Base-by-base conservation (phyloP, 2,888 invertebrate species). In the Cyclophora punctaria region DNA sequence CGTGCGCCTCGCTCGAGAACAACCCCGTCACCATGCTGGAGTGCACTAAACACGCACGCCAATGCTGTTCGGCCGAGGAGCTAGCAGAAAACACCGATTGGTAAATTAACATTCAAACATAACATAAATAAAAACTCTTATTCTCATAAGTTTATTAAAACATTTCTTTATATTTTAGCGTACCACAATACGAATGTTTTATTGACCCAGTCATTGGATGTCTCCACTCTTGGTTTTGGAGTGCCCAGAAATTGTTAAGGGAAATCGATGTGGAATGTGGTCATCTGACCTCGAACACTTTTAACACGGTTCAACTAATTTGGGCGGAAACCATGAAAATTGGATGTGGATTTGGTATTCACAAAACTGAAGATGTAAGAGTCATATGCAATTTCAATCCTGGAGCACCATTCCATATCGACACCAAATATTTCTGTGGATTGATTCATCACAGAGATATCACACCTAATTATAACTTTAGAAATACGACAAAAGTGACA, bases 351-450 rank as follows among this genome's bases (percentile, higher is more conserved):
- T 83, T 71, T 55, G 83, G 75, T 40, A 53, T 57, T 53, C 64
- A 61, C 42, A 7, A 44, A 2, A 71, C 72, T 52, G 82, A 81
- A 34, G 78, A 86, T 56, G 55, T 77, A 34, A 70, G 85, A 66
- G 78, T 86, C 5, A 68, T 83, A 2, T 88, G 87, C 51, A 81
- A 83, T 57, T 88, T 87, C 57, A 64, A 81, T 34, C 87, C 87
- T 5, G 82, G 84, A 33, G 83, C 86, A n/a, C 75, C 80, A 7
- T 87, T 75, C 56, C 62, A 58, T 56, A 51, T 87, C 4, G 58
- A 70, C 2, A 72, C 73, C 0, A 73, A 71, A 54, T 78, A 72
- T 50, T 83, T 66, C 51, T 87, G 87, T 57, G 87, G 87, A 40
- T 63, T 87, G 20, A 66, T 83, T 40, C 49, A 59, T 6, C 74